These are phyloP conservation scores for Neodiprion fabricii DNA, from an alignment of 1,140 invertebrate species.

Conservation along the genomic window DNA sequence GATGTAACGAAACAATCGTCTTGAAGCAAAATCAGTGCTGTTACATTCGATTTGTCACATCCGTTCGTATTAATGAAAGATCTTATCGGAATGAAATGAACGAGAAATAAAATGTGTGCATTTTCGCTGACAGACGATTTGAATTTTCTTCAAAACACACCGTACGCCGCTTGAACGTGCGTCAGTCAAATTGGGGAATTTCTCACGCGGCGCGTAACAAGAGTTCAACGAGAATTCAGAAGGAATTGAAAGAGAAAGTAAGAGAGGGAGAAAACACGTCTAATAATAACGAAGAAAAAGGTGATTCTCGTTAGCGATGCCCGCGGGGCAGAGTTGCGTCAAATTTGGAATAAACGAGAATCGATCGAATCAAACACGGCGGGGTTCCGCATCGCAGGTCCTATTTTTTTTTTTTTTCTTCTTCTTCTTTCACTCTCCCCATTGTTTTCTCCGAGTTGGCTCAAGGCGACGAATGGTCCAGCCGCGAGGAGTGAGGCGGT, in stretches of 20 bases:
- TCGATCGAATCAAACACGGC: background rate
- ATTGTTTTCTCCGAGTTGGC: background rate
- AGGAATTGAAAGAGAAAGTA: background rate
- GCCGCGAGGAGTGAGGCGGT: too few species aligned
- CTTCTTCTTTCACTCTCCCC: background rate
- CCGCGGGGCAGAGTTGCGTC: conserved; percentile 43
- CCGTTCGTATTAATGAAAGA: too few species aligned
- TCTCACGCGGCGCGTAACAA: background rate
- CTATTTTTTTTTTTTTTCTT: too few species aligned
- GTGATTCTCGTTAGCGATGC: conserved; percentile 36
- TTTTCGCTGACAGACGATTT: too few species aligned
- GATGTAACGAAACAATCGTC: too few species aligned
- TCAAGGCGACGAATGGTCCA: too few species aligned
- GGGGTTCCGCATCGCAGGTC: background rate
- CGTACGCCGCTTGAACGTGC: too few species aligned
- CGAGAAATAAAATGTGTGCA: too few species aligned
- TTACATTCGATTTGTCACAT: too few species aligned
- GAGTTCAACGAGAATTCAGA: background rate
- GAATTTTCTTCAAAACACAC: too few species aligned
- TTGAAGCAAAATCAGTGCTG: too few species aligned
- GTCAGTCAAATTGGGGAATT: conserved; percentile 7
- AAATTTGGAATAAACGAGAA: conserved; percentile 31
- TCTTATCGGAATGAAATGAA: too few species aligned
- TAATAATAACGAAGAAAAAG: background rate
- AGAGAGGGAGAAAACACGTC: background rate